Conservation (phyloP, 2,797 vertebrate genomes). For the Acanthurus lineatus region DNA sequence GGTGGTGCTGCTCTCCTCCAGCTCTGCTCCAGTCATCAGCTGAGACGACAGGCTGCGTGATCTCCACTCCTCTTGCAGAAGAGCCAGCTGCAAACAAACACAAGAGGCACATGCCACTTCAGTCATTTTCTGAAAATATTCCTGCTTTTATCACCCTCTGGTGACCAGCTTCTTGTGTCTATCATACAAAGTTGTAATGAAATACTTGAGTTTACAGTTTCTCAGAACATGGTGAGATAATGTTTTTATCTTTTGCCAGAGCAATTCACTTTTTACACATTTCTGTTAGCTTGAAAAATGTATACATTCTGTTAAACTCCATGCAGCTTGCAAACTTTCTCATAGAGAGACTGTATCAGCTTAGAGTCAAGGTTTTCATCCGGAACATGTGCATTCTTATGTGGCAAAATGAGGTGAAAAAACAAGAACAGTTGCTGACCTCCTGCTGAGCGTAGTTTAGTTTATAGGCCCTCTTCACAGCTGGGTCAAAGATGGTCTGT, state of each 20-base stretch:
- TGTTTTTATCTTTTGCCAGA: background rate
- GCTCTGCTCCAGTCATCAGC: constrained; percentile 90
- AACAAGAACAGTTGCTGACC: constrained; percentile 80
- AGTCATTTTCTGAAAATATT: background rate
- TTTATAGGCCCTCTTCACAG: constrained; percentile 94
- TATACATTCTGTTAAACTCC: no score
- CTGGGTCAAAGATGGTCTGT: constrained; percentile 94
- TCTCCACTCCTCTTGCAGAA: constrained; percentile 93
- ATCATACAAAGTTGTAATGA: background rate
- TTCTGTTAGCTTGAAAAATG: no score
- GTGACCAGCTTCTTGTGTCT: no score
- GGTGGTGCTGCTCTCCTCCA: constrained; percentile 88
- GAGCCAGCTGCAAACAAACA: constrained; percentile 85
- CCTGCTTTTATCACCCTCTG: background rate
- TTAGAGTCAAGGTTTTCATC: no score
- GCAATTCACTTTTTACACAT: no score
- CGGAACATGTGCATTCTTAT: background rate
- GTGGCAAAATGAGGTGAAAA: background rate
- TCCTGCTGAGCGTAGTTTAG: constrained; percentile 93
- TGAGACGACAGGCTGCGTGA: constrained; percentile 89
- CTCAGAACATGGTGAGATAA: background rate
- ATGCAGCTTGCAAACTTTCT: no score
- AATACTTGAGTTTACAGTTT: background rate
- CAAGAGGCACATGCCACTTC: background rate
- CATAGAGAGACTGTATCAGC: no score